Evolutionary conservation across 1,140 invertebrate species (phyloP).

Genomic region (Caenorhabditis remanei): DNA sequence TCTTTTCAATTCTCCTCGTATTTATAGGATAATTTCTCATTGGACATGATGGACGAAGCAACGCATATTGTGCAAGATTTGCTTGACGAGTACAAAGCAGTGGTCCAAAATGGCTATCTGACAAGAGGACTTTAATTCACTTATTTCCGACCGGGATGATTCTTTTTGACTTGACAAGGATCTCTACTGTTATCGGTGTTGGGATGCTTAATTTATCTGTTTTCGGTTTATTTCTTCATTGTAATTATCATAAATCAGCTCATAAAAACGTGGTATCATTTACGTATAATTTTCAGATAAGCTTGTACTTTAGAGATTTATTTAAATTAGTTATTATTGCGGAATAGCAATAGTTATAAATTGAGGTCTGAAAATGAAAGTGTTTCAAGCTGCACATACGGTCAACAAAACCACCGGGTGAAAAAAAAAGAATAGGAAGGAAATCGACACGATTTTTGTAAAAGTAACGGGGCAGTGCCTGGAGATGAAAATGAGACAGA

Average conservation of each 20-base stretch:
- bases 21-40: conserved; percentile 15
- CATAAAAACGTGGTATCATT: neutral
- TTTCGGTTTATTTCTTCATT: neutral
- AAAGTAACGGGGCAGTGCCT: conserved; percentile 49
- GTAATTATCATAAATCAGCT: neutral
- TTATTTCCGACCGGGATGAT: neutral
- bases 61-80: conserved; percentile 38
- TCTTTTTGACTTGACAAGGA: conserved; percentile 15
- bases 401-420: conserved; percentile 55
- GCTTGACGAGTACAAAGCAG: conserved; percentile 50
- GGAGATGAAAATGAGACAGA: conserved; percentile 33
- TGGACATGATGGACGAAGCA: conserved; percentile 57
- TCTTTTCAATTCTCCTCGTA: neutral
- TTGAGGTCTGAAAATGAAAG: conserved; percentile 53
- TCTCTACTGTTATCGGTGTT: neutral
- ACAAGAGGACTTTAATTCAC: conserved; percentile 36
- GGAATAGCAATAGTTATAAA: neutral
- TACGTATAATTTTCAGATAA: too few species aligned
- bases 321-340: conserved; percentile 39
- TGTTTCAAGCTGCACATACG: conserved; percentile 52
- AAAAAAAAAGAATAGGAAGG: conserved; percentile 7
- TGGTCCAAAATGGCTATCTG: conserved; percentile 36
- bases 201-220: neutral
- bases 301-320: conserved; percentile 41
- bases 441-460: conserved; percentile 53